Evolutionary conservation across 2,888 invertebrate genomes (phyloP).

Genomic region (Drosophila meridionalis): DNA sequence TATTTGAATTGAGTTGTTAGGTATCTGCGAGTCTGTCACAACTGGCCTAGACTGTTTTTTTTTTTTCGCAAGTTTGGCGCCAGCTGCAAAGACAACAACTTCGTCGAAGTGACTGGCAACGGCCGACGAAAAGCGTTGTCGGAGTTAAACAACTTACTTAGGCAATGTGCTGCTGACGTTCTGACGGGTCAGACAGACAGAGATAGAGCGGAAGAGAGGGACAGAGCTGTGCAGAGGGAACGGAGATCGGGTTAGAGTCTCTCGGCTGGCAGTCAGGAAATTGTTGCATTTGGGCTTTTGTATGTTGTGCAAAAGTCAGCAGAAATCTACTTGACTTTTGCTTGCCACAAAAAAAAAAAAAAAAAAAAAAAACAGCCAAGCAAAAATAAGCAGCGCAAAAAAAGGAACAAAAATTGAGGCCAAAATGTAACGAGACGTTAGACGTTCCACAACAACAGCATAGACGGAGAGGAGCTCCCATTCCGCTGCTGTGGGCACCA

Average conservation of each 20-base stretch:
- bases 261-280: conserved; percentile 66
- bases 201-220: background rate
- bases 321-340: conserved; percentile 79
- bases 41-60: background rate
- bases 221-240: background rate
- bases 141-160: conserved; percentile 81
- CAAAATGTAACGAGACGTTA: conserved; percentile 73
- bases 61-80: conserved; percentile 63
- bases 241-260: conserved; percentile 11
- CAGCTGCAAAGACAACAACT: conserved; percentile 77
- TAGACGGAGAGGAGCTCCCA: background rate
- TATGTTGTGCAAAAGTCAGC: conserved; percentile 75
- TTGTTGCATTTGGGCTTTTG: conserved; percentile 75
- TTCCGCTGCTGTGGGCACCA: conserved; percentile 49
- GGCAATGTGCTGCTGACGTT: conserved; percentile 46
- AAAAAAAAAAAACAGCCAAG: conserved; percentile 30
- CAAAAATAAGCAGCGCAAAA: conserved; percentile 7
- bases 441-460: conserved; percentile 21
- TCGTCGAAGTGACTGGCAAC: conserved; percentile 45
- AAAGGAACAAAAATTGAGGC: conserved; percentile 60
- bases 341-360: conserved; percentile 66
- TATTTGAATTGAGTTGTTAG: background rate
- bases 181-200: conserved; percentile 14
- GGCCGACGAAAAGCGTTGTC: conserved; percentile 51
- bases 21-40: conserved; percentile 16